Percentiles rank a stretch among this genome's conserved stretches.
These are phyloP conservation scores for Ceraclea dissimilis DNA, from an alignment of 2,888 invertebrate species.

Conservation along the genomic window DNA sequence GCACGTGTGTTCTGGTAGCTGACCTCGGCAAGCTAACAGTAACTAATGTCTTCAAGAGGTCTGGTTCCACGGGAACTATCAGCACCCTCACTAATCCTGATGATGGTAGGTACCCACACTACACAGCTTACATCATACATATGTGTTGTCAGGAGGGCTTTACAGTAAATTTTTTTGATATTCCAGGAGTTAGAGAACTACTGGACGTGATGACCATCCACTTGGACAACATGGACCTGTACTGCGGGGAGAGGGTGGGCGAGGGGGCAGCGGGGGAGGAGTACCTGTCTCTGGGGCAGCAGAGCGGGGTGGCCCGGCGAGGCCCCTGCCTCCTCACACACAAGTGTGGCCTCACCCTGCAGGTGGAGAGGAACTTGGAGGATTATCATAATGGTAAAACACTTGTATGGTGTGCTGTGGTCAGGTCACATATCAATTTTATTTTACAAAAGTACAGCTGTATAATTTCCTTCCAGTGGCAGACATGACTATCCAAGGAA, in stretches of 20 bases:
- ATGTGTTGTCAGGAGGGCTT: background rate
- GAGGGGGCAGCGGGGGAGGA: slow-evolving; percentile 22
- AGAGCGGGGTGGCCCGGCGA: slow-evolving; percentile 43
- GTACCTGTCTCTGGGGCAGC: slow-evolving; percentile 36
- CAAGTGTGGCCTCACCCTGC: slow-evolving; percentile 71
- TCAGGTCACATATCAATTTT: no score
- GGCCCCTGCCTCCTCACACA: slow-evolving; percentile 72
- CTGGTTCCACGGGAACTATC: slow-evolving; percentile 49
- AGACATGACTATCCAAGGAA: slow-evolving; percentile 78
- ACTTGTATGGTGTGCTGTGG: no score
- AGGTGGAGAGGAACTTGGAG: slow-evolving; percentile 76
- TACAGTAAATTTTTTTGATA: background rate
- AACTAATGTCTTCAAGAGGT: slow-evolving; percentile 65
- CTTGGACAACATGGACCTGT: slow-evolving; percentile 70
- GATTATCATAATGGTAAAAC: slow-evolving; percentile 44
- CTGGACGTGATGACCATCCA: slow-evolving; percentile 69
- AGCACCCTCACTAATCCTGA: slow-evolving; percentile 39
- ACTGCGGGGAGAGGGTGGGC: slow-evolving; percentile 47
- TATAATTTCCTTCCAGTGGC: slow-evolving; percentile 61
- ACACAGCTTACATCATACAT: background rate
- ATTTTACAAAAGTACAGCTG: no score
- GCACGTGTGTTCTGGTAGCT: slow-evolving; percentile 68
- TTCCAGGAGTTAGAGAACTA: slow-evolving; percentile 46
- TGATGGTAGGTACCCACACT: slow-evolving; percentile 30
- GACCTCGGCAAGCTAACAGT: slow-evolving; percentile 73